Base-by-base conservation (phyloP, 2,797 vertebrate species). In the Aselliscus stoliczkanus region DNA sequence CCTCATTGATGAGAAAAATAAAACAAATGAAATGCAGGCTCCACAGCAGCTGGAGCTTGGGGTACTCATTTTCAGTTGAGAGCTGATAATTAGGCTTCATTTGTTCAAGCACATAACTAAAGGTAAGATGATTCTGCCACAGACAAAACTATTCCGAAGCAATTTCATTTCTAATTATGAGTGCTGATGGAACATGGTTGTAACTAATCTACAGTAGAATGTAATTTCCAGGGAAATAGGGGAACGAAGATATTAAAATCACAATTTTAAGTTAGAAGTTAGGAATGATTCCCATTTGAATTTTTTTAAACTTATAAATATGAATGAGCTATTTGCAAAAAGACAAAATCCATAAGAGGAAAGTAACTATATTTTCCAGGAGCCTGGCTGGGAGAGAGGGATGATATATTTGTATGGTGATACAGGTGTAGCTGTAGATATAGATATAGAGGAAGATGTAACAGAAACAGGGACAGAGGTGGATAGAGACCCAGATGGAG, bases 151-250 rank as follows among this genome's bases (percentile, higher is more conserved):
- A 82, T 94, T 97, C 60, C 83, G 92, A 97, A 97, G 96, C 72
- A 98, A 98, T 98, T 98, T 97, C 42, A 93, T 96, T 96, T 96
- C 94, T 98, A 98, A 98, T 98, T 97, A 97, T 93, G 88, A 64
- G 90, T 88, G 54, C 75, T 95, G 67, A 85, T 79, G 79, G 86
- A 87, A 88, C 94, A 84, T 81, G 73, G 70, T 72, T 97, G 85
- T 77, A 89, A 72, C 80, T 97, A 90, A 88, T 97, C 97, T 97
- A 95, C 93, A 44, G 89, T 47, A 79, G 17, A 87, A 97, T 0
- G 0, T 62, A 88, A 96, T 90, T 73, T 90, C 84, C 92, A 95
- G 42, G 92, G n/a, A 82, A 98, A 96, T 75, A 79, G 34, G 39
- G 67, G 31, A 96, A 90, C 37, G 72, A 94, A 94, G 39, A 92